Evolutionary conservation across 2,797 vertebrate species (phyloP).

Genomic region (Enteromius radiatus): DNA sequence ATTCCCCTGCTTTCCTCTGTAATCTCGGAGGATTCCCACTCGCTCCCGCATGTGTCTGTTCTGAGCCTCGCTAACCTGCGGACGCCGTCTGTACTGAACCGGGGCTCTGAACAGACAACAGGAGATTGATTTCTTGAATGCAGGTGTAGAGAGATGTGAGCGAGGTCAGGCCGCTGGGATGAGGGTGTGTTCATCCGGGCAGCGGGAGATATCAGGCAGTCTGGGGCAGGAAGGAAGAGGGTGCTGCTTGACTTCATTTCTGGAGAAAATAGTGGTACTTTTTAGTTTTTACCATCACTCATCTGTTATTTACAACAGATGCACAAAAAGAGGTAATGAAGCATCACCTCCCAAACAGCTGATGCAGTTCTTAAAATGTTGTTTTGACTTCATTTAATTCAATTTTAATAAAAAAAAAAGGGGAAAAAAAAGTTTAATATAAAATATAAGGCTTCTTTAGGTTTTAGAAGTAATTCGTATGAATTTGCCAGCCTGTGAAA

Average conservation of each 20-base stretch:
- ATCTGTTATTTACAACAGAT: neutral
- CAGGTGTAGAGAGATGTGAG: conserved; percentile 52
- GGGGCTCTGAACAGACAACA: neutral
- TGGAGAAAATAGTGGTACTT: neutral
- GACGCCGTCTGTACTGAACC: conserved; percentile 14
- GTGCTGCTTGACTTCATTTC: neutral
- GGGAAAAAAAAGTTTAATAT: neutral
- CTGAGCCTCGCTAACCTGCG: neutral
- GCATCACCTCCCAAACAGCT: neutral
- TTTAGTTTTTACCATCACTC: neutral
- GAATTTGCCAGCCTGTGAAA: too few species aligned
- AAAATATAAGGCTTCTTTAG: too few species aligned
- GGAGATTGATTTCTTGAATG: neutral
- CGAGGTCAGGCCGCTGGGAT: conserved; percentile 36
- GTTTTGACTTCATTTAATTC: too few species aligned
- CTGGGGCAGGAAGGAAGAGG: neutral
- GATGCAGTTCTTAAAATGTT: neutral
- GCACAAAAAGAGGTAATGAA: neutral
- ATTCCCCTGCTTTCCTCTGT: conserved; percentile 21
- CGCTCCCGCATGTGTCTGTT: neutral
- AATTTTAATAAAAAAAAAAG: neutral
- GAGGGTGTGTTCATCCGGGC: conserved; percentile 25
- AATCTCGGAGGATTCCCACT: conserved; percentile 25
- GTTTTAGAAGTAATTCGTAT: neutral
- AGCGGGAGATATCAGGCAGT: neutral